Evolutionary conservation across 2,113 vertebrate species (phyloP), one percentile per base, ranked within the genome.

Genomic region (Hydropotes inermis): DNA sequence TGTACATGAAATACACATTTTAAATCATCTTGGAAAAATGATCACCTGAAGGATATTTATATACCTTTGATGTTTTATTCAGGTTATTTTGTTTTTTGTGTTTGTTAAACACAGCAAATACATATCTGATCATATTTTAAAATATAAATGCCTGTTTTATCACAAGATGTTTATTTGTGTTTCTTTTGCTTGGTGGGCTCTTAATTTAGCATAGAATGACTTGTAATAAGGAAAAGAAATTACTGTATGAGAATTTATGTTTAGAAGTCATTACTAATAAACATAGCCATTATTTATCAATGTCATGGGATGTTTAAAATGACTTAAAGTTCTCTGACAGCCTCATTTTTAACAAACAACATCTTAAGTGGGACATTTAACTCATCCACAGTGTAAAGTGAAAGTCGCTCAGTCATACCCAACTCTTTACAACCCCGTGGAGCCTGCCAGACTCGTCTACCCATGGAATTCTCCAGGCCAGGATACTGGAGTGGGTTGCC

Each of bases 71-170:
- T 79, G 16, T 52, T 93, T 43, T 12, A 89, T 58, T 93, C 28
- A 81, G 76, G 93, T 39, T 39, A 89, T n/a, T 12, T 25, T 79
- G 12, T 76, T 43, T 92, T 93, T 28, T 3, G 0, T 78, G 83
- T 52, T 6, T 96, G 70, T 52, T 13, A 97, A 81, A 86, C 50
- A 15, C 13, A 97, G 27, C 95, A 97, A 94, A 83, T 50, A 88
- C 23, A 90, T 23, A 50, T 82, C 30, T 76, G 61, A 52, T 81
- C 78, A 19, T 28, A 78, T 70, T 93, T 74, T 87, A 91, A 43
- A 30, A 95, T 23, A 95, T 27, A 88, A 50, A 50, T 27, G 21
- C 14, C 39, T 96, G 9, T 19, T 91, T 50, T 70, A 91, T 91
- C 54, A 67, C 55, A 89, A 87, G 27, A 50, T 15, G 4, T 70